Base-by-base conservation (phyloP, 2,797 vertebrate genomes). In the Erethizon dorsatum region DNA sequence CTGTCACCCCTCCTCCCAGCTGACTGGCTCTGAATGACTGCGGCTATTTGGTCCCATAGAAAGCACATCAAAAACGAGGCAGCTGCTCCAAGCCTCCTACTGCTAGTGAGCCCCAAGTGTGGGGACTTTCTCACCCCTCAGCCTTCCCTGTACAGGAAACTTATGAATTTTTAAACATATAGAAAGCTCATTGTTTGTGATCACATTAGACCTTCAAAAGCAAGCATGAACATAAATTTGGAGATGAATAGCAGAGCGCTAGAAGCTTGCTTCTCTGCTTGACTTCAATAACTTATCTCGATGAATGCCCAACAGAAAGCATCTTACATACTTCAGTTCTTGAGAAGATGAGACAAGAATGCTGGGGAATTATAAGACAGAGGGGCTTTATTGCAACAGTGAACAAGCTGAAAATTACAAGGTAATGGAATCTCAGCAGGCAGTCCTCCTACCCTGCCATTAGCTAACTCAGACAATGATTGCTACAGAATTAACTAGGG, bases 361-460 rank as follows among this genome's bases (percentile, higher is more conserved):
- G 98, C 98, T 95, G 95, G 96, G 97, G 98, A 98, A 99, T 99
- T 98, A 98, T 96, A 98, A 99, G 98, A 98, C 98, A 98, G 98
- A 98, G 98, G 97, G 97, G 97, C 98, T 99, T 99, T 97, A 98
- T 96, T 98, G 98, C 98, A 98, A 98, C 98, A 98, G 98, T 98
- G 98, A 99, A 98, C 98, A 98, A 99, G 98, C 98, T 98, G 98
- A 98, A 99, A 99, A 99, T 99, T 98, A 99, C 98, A 98, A 98
- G 98, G 98, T 99, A 99, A 99, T 99, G 98, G 98, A 97, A 99
- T 98, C 98, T 85, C 98, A 96, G 98, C 97, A 1, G 99, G 99
- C 98, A 97, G 98, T 96, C 98, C 97, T 98, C 47, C 0, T 98
- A 98, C 98, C 97, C 98, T 98, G 98, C 98, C 98, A 99, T 99